Base-by-base conservation (phyloP, 92 coral and sea anemone species). In the Bergia puertoricense region DNA sequence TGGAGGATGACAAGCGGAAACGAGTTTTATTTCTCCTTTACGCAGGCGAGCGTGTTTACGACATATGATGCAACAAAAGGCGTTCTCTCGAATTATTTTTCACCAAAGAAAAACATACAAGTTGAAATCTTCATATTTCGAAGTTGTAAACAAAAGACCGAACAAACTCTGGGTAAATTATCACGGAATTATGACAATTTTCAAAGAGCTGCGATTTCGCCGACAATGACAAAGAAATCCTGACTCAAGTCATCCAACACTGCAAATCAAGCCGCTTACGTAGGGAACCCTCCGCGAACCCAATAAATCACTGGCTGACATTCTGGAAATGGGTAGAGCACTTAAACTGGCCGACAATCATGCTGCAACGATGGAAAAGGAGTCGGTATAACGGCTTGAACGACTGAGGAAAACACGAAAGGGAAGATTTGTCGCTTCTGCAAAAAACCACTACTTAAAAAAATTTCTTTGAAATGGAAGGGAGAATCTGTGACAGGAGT, bases 191-290 rank as follows among this genome's bases (percentile, higher is more conserved):
- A 46, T 1, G 54, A 48, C 54, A 48, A 48, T 1, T 54, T 9
- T 15, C 59, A 54, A 54, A 54, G 59, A 11, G 1, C 2, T 1
- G 16, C 59, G 91, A 77, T 30, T 89, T 86, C 79, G 57, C 89
- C 11, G 72, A 81, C 84, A 76, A 45, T 3, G 90, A 90, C 62
- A 59, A 44, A 23, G 86, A 92, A 89, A 92, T 89, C 39, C 85
- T 80, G 42, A 72, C 85, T 40, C 91, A 90, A 92, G 88, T 90
- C 23, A 85, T 92, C 37, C 90, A 88, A 76, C 90, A 85, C 50
- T 90, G 94, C 82, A 85, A 76, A 10, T 89, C 81, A 22, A 78
- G 85, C n/a, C 59, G 85, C 65, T 69, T 88, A 42, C 86, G 82
- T 6, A 79, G 74, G 57, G 86, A 84, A 89, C 91, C n/a, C 79